Percentiles rank a stretch among this genome's conserved stretches.
These are phyloP conservation scores for Oscheius onirici DNA, from an alignment of 2,888 invertebrate genomes.

Conservation along the genomic window DNA sequence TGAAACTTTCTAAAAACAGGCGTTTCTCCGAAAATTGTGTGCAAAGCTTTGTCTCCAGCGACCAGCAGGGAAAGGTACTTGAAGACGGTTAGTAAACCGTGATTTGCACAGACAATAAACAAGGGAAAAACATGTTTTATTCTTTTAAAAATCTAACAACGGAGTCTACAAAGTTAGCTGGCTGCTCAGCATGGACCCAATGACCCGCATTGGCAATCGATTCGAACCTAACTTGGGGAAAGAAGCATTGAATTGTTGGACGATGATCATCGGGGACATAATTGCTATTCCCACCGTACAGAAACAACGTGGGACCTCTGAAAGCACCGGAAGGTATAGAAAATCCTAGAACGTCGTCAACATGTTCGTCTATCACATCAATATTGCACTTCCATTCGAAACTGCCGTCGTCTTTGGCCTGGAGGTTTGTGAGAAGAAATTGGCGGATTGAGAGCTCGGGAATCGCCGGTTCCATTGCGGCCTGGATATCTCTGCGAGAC, in stretches of 20 bases:
- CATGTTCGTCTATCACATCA: slow-evolving; percentile 79
- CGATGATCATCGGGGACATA: slow-evolving; percentile 76
- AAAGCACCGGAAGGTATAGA: slow-evolving; percentile 73
- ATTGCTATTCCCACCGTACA: slow-evolving; percentile 85
- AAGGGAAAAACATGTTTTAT: too few relatives aligned
- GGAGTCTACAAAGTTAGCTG: slow-evolving; percentile 80
- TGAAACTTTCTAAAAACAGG: too few relatives aligned
- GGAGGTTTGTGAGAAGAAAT: slow-evolving; percentile 87
- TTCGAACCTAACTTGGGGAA: slow-evolving; percentile 76
- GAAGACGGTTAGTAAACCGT: too few relatives aligned
- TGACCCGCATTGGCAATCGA: slow-evolving; percentile 87
- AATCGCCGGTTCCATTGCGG: slow-evolving; percentile 71
- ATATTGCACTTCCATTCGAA: slow-evolving; percentile 78
- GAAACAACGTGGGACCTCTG: slow-evolving; percentile 82
- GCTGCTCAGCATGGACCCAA: slow-evolving; percentile 92
- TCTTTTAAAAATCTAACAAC: slow-evolving; percentile 77
- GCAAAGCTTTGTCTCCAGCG: too few relatives aligned
- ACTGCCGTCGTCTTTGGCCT: slow-evolving; percentile 70
- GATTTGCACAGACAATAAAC: too few relatives aligned
- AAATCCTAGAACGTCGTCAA: slow-evolving; percentile 74
- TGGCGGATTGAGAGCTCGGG: slow-evolving; percentile 78
- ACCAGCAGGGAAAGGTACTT: too few relatives aligned
- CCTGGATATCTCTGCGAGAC: slow-evolving; percentile 52
- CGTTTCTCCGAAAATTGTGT: too few relatives aligned
- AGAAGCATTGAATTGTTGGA: slow-evolving; percentile 63